These are phyloP conservation scores for Drosophila sucinea DNA, from an alignment of 1,140 invertebrate species.

Conservation along the genomic window DNA sequence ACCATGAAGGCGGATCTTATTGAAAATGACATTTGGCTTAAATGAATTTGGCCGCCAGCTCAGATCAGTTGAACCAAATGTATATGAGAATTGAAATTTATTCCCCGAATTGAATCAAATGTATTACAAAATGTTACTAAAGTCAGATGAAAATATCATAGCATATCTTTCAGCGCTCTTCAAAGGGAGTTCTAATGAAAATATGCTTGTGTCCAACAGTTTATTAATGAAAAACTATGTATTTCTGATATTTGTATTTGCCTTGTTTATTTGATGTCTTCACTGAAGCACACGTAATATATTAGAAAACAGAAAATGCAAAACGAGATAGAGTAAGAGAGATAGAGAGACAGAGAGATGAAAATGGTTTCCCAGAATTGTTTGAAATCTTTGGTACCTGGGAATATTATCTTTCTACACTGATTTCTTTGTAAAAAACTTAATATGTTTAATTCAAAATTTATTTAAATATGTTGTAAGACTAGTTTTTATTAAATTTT, in stretches of 20 bases:
- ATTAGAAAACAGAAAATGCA: slow-evolving; percentile 39
- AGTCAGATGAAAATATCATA: too few species aligned
- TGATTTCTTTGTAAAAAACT: too few species aligned
- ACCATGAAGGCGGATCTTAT: not conserved
- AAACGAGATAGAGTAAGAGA: not conserved
- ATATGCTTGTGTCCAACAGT: not conserved
- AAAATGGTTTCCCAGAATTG: not conserved
- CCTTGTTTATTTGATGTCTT: not conserved
- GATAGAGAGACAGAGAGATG: not conserved
- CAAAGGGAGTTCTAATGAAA: too few species aligned
- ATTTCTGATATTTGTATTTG: not conserved
- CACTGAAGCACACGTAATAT: slow-evolving; percentile 44
- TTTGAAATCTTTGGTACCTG: not conserved
- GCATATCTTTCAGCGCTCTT: too few species aligned
- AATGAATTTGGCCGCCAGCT: not conserved
- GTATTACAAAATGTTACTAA: too few species aligned
- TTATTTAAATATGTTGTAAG: too few species aligned
- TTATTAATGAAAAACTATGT: not conserved
- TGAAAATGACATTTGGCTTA: not conserved
- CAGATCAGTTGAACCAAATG: too few species aligned
- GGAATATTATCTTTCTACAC: too few species aligned
- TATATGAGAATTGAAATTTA: too few species aligned
- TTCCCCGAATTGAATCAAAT: too few species aligned
- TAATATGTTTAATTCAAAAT: too few species aligned
- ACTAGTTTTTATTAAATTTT: too few species aligned